Evolutionary conservation across 2,113 vertebrate species (phyloP).

Genomic region (Euleptes europaea): DNA sequence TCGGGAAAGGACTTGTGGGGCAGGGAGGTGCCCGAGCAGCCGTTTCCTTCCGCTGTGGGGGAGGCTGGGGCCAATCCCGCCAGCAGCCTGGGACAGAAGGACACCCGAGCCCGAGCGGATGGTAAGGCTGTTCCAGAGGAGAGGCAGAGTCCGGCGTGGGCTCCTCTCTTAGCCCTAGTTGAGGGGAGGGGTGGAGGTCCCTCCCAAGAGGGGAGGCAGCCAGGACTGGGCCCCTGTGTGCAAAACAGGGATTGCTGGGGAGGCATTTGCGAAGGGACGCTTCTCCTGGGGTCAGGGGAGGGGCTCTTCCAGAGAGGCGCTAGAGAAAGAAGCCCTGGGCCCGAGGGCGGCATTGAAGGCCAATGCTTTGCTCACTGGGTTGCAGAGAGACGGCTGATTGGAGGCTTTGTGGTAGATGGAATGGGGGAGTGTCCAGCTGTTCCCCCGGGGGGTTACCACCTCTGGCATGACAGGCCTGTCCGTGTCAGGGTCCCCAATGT

Average conservation of each 20-base stretch:
- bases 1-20: constrained; percentile 38
- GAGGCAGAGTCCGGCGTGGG: not conserved
- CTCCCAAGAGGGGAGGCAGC: not conserved
- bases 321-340: too few relatives aligned
- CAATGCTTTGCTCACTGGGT: too few relatives aligned
- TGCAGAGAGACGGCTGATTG: too few relatives aligned
- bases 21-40: constrained; percentile 64
- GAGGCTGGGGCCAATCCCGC: constrained; percentile 64
- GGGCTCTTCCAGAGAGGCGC: too few relatives aligned
- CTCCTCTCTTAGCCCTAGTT: accelerated
- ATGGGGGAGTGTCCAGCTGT: too few relatives aligned
- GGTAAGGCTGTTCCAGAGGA: constrained; percentile 66
- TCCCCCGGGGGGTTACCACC: too few relatives aligned
- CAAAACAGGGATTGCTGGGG: not conserved
- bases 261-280: not conserved
- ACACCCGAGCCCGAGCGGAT: constrained; percentile 69
- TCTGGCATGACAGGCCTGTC: too few relatives aligned
- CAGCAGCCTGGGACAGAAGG: constrained; percentile 61
- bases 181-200: not conserved
- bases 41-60: constrained; percentile 55
- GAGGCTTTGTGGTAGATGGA: too few relatives aligned
- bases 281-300: too few relatives aligned
- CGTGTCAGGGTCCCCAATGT: too few relatives aligned
- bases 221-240: not conserved
- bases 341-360: too few relatives aligned